Conservation (phyloP, 30 jellyfish, hydroid and myxozoan genomes). For the Hydra vulgaris region DNA sequence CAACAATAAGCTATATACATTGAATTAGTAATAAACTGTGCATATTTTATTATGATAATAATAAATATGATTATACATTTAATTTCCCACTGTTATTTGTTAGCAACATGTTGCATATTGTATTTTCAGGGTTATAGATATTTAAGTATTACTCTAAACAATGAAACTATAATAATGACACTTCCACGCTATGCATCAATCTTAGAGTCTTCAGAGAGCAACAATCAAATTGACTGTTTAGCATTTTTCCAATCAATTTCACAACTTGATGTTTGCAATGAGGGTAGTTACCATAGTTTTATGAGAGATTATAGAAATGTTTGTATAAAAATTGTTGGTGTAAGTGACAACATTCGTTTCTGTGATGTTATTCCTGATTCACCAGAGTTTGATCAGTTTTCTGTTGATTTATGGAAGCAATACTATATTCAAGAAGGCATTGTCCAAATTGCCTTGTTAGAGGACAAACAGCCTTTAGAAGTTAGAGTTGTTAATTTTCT, state of each 20-base stretch:
- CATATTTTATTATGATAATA: too few species aligned
- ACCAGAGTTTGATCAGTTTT: slow-evolving; percentile 66
- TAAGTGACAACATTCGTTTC: slow-evolving; percentile 54
- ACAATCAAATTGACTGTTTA: slow-evolving; percentile 37
- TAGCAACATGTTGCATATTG: too few species aligned
- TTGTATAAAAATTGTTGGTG: slow-evolving; percentile 42
- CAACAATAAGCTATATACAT: too few species aligned
- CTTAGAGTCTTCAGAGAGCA: neutral
- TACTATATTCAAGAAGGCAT: slow-evolving; percentile 78
- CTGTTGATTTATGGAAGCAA: slow-evolving; percentile 78
- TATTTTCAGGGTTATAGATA: too few species aligned
- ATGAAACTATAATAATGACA: slow-evolving; percentile 11
- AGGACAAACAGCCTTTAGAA: slow-evolving; percentile 73
- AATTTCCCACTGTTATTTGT: too few species aligned
- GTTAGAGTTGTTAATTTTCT: slow-evolving; percentile 12
- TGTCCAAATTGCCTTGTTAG: slow-evolving; percentile 56
- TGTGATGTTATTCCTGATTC: slow-evolving; percentile 41
- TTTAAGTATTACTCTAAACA: too few species aligned
- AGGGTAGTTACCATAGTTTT: slow-evolving; percentile 32
- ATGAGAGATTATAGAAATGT: slow-evolving; percentile 47
- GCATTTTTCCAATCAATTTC: slow-evolving; percentile 43
- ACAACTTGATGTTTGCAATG: slow-evolving; percentile 37
- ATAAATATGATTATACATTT: too few species aligned
- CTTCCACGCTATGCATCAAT: slow-evolving; percentile 27
- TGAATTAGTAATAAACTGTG: too few species aligned